Base-by-base conservation (phyloP, 2,888 invertebrate genomes). In the Pachycephus smyrnensis region DNA sequence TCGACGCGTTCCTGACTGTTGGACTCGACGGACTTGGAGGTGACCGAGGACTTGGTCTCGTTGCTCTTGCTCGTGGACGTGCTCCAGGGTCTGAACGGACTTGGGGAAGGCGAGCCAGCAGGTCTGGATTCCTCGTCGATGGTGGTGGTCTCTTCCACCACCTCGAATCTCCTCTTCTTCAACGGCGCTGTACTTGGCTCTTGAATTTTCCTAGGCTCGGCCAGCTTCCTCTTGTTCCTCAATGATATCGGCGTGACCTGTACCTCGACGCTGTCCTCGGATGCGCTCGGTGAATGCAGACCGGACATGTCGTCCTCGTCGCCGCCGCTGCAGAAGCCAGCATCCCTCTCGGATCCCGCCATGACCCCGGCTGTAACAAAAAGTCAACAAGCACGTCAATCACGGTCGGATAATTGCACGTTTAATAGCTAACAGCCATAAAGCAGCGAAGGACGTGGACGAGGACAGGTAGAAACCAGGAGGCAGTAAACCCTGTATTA, bases 251-350 rank as follows among this genome's bases (percentile, higher is more conserved):
- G 93, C 36, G 92, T 93, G 12, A 94, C 93, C 87, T 94, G 94
- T 4, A 94, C 94, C 87, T 95, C 94, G 11, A 94, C 93, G 78
- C 94, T 94, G 89, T 95, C 95, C 84, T 95, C 95, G 78, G 94
- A 94, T 78, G 93, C 93, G 12, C 94, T 94, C 36, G 94, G 94
- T n/a, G 94, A 94, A 80, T 93, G 93, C 11, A 94, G 89, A 9
- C 92, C 93, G 31, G 89, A 90, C 85, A 90, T 88, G 82, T 92
- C 91, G 80, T 95, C 94, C 86, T 96, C 96, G 84, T 95, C 96
- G 0, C 94, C 95, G 3, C 95, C 95, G 1, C 95, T 95, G 82
- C 95, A 95, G 90, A 96, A 95, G 75, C 95, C 96, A 6, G 95
- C 95, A 88, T 96, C 96, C 77, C 93, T 92, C 80, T 95, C 94